Evolutionary conservation across 2,113 vertebrate genomes (phyloP), one percentile per base, ranked within the genome.

Genomic region (Aspiorhynchus laticeps): DNA sequence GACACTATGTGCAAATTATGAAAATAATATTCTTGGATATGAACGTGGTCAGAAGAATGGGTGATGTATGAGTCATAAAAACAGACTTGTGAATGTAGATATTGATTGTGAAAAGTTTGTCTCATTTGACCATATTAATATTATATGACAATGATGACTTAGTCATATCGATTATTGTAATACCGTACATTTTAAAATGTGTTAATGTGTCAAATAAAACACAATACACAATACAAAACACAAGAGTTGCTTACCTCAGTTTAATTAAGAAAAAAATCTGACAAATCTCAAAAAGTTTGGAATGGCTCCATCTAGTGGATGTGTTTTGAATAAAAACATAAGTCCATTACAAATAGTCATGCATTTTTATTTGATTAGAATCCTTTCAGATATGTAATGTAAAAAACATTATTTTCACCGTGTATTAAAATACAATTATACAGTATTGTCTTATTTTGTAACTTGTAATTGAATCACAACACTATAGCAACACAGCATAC

Each of bases 271-370:
- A 28, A 78, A 36, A 11, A 17, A 10, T 33, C 3, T 36, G 14
- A 80, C 1, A 80, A 61, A 61, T 80, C 5, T 48, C 9, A 79
- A 83, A 71, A 56, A 10, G 26, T n/a, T 83, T 79, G 1, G 0
- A 73, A 73, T 84, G 36, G 28, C 86, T 41, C 87, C 89, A 84
- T 74, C 89, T 90, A 80, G 87, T 87, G 89, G 83, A 73, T 26
- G 53, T 76, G 1, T 6, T 36, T 65, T 65, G 8, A 26, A 2
- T 12, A 15, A 15, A 36, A 36, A 15, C 19, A 71, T 8, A 80
- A 59, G 24, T 31, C 51, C 21, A 38, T 12, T 56, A 31, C 2
- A 21, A 53, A 78, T 2, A 31, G 0, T 46, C 2, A 75, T 2
- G n/a, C 12, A 28, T 76, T 51, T 77, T 61, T 61, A 61, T 10